phyloP scores from a whole-genome alignment of 2,888 invertebrate genomes.

The Synergus gifuensis region DNA sequence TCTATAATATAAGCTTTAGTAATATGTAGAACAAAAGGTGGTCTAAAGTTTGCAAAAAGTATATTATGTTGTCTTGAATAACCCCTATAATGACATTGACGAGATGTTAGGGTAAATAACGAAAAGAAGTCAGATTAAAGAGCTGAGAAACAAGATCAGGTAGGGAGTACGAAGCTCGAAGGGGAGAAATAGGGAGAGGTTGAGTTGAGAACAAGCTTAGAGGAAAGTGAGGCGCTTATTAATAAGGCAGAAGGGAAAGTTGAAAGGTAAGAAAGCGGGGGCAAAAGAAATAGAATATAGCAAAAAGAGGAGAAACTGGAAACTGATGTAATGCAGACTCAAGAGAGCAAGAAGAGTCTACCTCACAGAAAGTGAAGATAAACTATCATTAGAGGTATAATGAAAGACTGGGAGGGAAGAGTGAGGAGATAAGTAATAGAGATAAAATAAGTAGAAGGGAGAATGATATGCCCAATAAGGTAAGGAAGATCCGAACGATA shows the following conservation, averaged over 20 bases:
- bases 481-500: conserved; percentile 10
- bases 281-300: conserved; percentile 7
- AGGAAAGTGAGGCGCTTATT: conserved; percentile 24
- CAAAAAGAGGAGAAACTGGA: conserved; percentile 35
- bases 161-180: conserved; percentile 1
- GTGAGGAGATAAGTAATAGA: conserved; percentile 21
- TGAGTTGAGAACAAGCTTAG: background rate
- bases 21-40: too few relatives aligned
- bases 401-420: conserved; percentile 18
- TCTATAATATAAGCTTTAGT: too few relatives aligned
- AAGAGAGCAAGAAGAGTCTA: conserved; percentile 19
- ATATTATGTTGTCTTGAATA: background rate
- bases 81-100: background rate
- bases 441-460: conserved; percentile 31
- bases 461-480: conserved; percentile 22
- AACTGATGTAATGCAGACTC: conserved; percentile 24
- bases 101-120: background rate
- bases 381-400: conserved; percentile 32
- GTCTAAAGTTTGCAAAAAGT: background rate
- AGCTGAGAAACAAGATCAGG: background rate
- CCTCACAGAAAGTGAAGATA: conserved; percentile 38
- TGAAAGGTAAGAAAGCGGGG: conserved; percentile 25
- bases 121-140: background rate
- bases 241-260: conserved; percentile 30
- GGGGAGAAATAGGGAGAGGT: background rate